Base-by-base conservation (phyloP, 2,888 invertebrate species). In the Microplitis deprimator region DNA sequence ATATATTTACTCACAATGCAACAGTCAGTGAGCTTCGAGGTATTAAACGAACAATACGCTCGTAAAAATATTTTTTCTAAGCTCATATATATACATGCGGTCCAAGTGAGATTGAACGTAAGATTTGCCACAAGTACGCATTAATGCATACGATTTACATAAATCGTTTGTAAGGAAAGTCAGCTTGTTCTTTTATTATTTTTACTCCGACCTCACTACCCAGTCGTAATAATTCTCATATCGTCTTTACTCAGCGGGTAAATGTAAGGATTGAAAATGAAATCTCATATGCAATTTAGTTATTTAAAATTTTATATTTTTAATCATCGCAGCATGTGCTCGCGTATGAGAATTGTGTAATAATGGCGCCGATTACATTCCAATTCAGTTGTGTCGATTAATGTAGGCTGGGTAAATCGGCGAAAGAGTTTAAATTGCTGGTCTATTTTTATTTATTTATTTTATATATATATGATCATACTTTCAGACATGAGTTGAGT, bases 21-120 rank as follows among this genome's bases (percentile, higher is more conserved):
- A 39, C n/a, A 13, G 61, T 16, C 17, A 5, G 8, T 61, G 59
- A 17, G 29, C 38, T 41, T 59, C 8, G 50, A 72, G 71, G 65
- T 65, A 70, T 71, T 60, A n/a, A 29, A n/a, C 67, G 67, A 76
- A 76, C 76, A 76, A 76, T 76, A 67, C 70, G 62, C 70, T 76
- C 76, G 70, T 76, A 76, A 76, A 74, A 76, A 65, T 67, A 20
- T 65, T 76, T 76, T 69, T 76, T 71, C 71, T 71, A 65, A 71
- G 39, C 60, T 13, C 68, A 65, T 8, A 8, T 17, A 60, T 29
- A 65, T 8, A 8, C 40, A 60, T 29, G n/a, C 38, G 39, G 38
- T 70, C 60, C 13, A 40, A 10, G 16, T 20, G 20, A 75, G 75
- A 75, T 76, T 71, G 71, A 29, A 50, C 67, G 38, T 17, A 59